Evolutionary conservation across 2,113 vertebrate species (phyloP).

Genomic region (Thamnophis sirtalis): DNA sequence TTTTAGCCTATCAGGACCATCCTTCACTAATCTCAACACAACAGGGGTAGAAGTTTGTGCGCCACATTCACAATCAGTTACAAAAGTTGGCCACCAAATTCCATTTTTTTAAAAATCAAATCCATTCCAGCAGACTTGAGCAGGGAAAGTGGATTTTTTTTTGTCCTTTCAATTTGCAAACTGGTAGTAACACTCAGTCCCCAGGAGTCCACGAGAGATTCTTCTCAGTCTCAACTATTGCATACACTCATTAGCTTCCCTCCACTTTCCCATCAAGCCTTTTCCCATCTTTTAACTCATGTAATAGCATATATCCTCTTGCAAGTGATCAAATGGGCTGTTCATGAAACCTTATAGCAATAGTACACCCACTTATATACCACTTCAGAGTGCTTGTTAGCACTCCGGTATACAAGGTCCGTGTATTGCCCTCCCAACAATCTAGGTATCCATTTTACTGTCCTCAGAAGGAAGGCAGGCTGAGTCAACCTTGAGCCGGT

Average conservation of each 20-base stretch:
- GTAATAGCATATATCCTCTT: background rate
- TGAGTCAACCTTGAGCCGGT: background rate
- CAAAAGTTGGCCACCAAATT: background rate
- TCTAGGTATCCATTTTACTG: background rate
- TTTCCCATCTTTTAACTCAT: background rate
- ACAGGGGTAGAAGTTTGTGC: background rate
- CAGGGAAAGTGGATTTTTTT: background rate
- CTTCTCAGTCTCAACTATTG: background rate
- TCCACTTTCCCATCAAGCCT: background rate
- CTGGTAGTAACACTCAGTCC: background rate
- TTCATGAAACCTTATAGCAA: background rate
- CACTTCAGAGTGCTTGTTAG: background rate
- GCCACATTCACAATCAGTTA: background rate
- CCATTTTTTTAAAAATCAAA: background rate
- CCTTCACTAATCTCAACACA: too few relatives aligned
- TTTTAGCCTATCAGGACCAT: too few relatives aligned
- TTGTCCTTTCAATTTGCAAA: background rate
- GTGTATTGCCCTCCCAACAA: background rate
- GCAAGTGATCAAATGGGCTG: background rate
- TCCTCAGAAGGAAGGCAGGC: background rate
- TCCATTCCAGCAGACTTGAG: background rate
- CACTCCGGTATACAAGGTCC: background rate
- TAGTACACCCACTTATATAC: background rate
- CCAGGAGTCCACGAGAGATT: background rate
- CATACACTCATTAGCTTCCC: background rate